Conservation (phyloP, 2,888 invertebrate genomes). For the Latheticus oryzae region DNA sequence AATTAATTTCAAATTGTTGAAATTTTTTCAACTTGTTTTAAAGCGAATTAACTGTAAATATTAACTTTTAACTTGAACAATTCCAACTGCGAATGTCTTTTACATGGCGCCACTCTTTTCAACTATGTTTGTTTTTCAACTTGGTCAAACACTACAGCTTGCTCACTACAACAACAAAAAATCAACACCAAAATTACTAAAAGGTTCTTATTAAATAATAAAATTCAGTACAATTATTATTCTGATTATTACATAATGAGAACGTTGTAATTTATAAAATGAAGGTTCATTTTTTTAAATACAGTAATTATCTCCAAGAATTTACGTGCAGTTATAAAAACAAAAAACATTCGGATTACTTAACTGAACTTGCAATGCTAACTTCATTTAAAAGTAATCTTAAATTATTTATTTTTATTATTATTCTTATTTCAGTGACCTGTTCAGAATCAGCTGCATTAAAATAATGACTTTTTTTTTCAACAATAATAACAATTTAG, state of each 20-base stretch:
- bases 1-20: constrained; percentile 7
- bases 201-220: constrained; percentile 16
- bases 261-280: constrained; percentile 20
- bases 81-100: constrained; percentile 7
- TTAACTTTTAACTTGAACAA: constrained; percentile 3
- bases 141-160: constrained; percentile 12
- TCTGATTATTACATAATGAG: constrained; percentile 17
- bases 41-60: constrained; percentile 1
- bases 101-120: constrained; percentile 19
- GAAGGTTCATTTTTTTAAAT: constrained; percentile 22
- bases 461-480: too few species aligned
- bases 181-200: background rate
- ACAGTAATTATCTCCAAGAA: constrained; percentile 13
- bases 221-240: constrained; percentile 11
- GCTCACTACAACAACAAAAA: background rate
- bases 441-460: too few species aligned
- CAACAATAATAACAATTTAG: too few species aligned
- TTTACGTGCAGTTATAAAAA: too few species aligned
- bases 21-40: background rate
- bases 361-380: background rate
- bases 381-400: constrained; percentile 4
- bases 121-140: constrained; percentile 15
- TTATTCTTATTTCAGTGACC: too few species aligned
- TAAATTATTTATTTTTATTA: too few species aligned
- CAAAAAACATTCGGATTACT: constrained; percentile 4